Conservation (phyloP, 2,797 vertebrate species). For the Syncerus caffer region DNA sequence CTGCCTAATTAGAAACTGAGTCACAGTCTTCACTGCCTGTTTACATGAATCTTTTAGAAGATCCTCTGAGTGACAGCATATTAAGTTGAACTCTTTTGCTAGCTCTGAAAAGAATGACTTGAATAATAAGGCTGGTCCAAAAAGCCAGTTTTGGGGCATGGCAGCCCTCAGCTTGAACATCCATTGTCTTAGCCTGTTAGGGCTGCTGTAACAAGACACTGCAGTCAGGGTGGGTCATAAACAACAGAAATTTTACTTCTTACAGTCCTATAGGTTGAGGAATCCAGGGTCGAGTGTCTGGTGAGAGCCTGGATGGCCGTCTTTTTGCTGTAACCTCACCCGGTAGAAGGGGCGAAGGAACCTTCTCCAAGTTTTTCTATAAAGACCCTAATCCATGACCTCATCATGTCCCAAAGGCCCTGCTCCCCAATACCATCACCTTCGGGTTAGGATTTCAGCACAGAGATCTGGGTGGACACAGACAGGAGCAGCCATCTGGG, state of each 20-base stretch:
- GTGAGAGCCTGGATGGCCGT: neutral
- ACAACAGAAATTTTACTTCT: neutral
- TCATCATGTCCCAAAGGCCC: neutral
- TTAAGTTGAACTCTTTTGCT: neutral
- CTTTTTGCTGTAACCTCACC: neutral
- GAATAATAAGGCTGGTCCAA: neutral
- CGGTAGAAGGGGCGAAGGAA: neutral
- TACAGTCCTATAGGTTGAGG: neutral
- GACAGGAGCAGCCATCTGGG: neutral
- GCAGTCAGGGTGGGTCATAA: neutral
- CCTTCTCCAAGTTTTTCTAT: neutral
- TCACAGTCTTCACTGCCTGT: neutral
- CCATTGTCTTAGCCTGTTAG: neutral
- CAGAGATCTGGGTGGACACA: too few relatives aligned
- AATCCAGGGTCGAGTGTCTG: neutral
- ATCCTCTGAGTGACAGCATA: neutral
- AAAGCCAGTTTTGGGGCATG: neutral
- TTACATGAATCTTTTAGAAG: neutral
- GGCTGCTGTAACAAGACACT: neutral
- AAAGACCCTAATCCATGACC: neutral
- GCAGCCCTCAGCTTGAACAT: neutral
- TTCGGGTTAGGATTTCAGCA: neutral
- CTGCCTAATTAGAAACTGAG: neutral
- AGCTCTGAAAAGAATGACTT: neutral
- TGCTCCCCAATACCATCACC: neutral